Conservation (phyloP, 2,888 invertebrate species). For the Folsomia candida region DNA sequence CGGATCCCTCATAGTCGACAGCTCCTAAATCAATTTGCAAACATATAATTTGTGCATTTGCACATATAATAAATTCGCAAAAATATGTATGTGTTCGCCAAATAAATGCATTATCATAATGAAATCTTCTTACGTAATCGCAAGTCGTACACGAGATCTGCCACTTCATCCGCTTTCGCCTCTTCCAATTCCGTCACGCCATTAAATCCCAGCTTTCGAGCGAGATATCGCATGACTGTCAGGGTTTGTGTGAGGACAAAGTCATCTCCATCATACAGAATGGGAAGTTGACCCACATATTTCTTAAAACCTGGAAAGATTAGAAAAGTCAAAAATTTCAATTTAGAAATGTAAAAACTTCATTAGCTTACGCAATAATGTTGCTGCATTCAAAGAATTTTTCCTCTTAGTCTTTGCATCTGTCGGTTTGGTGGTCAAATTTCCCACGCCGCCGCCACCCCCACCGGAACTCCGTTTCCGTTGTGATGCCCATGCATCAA, state of each 20-base stretch:
- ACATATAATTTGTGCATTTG: too few relatives aligned
- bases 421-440: too few relatives aligned
- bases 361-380: too few relatives aligned
- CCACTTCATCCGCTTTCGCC: conserved; percentile 22
- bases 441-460: too few relatives aligned
- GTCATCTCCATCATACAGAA: conserved; percentile 1
- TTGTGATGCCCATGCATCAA: not conserved
- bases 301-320: not conserved
- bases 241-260: not conserved
- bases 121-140: conserved; percentile 17
- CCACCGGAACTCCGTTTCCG: not conserved
- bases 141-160: conserved; percentile 27
- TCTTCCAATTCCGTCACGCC: not conserved
- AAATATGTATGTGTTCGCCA: too few relatives aligned
- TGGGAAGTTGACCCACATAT: conserved; percentile 3
- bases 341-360: too few relatives aligned
- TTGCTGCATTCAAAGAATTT: too few relatives aligned
- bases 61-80: too few relatives aligned
- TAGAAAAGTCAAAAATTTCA: too few relatives aligned
- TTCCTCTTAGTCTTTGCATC: too few relatives aligned
- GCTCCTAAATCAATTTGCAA: too few relatives aligned
- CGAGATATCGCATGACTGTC: not conserved
- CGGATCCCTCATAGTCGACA: not conserved
- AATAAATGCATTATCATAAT: too few relatives aligned
- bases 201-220: not conserved